A percentile compares a stretch with the other conserved stretches of the same genome.
These are phyloP conservation scores for Premnoplex brunnescens DNA, from an alignment of 2,797 vertebrate genomes.

Conservation along the genomic window DNA sequence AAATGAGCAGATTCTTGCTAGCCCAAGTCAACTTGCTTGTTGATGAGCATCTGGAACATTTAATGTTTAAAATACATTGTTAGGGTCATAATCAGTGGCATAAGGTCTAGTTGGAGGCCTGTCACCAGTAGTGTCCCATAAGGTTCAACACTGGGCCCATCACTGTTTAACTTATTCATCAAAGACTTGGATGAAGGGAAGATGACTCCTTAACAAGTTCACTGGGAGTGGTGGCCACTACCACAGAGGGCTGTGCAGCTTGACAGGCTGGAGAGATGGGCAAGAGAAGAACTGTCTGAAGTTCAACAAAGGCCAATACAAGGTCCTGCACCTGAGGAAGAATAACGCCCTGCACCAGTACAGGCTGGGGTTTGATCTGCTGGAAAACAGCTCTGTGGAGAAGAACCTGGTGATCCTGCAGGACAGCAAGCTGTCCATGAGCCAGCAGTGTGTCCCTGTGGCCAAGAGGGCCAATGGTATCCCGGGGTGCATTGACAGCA, in stretches of 20 bases:
- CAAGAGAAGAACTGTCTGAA: neutral
- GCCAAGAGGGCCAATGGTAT: accelerated
- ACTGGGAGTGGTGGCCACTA: accelerated
- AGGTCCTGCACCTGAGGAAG: neutral
- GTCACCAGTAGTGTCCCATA: neutral
- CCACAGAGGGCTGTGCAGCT: neutral
- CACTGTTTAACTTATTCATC: neutral
- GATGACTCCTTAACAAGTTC: no score
- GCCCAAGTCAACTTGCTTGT: neutral
- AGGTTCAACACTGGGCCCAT: neutral
- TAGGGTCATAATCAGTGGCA: neutral
- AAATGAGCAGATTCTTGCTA: neutral
- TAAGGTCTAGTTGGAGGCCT: accelerated
- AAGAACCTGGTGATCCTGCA: neutral
- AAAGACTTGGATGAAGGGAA: neutral
- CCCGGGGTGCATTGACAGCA: accelerated
- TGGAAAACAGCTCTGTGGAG: neutral
- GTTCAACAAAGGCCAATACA: neutral
- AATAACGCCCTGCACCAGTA: accelerated
- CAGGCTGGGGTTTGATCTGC: neutral
- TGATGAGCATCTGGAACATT: neutral
- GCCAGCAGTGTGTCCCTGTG: neutral
- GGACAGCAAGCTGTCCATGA: neutral
- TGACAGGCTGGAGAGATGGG: accelerated
- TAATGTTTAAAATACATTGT: neutral